A percentile compares a stretch with the other conserved stretches of the same genome.
Conservation (phyloP, 2,113 vertebrate species). For the Pantherophis guttatus region DNA sequence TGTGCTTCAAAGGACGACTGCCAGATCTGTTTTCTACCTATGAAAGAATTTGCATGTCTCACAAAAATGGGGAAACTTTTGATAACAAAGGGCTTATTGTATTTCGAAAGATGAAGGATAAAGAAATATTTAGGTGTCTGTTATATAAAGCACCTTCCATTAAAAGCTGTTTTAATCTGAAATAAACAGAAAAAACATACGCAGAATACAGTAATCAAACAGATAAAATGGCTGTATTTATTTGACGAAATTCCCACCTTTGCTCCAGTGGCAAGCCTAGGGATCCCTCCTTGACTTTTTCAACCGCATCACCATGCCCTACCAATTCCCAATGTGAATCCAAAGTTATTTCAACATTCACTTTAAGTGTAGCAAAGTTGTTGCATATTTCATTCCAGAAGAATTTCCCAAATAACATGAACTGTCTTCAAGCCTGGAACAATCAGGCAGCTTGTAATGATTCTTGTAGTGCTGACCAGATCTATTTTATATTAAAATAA, state of each 20-base stretch:
- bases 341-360: background rate
- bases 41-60: background rate
- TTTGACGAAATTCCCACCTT: background rate
- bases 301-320: background rate
- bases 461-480: background rate
- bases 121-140: background rate
- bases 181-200: background rate
- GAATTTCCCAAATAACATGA: background rate
- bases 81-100: background rate
- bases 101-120: background rate
- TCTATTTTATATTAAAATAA: background rate
- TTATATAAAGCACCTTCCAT: background rate
- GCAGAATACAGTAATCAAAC: background rate
- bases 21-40: background rate
- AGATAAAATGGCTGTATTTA: background rate
- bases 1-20: background rate
- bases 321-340: background rate
- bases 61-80: background rate
- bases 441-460: background rate
- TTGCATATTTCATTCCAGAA: background rate
- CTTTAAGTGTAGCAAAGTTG: background rate
- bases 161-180: background rate
- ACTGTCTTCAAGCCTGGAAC: background rate
- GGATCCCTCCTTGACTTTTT: background rate
- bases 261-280: background rate